Conservation (phyloP, 2,888 invertebrate genomes). For the Cistogaster globosa region DNA sequence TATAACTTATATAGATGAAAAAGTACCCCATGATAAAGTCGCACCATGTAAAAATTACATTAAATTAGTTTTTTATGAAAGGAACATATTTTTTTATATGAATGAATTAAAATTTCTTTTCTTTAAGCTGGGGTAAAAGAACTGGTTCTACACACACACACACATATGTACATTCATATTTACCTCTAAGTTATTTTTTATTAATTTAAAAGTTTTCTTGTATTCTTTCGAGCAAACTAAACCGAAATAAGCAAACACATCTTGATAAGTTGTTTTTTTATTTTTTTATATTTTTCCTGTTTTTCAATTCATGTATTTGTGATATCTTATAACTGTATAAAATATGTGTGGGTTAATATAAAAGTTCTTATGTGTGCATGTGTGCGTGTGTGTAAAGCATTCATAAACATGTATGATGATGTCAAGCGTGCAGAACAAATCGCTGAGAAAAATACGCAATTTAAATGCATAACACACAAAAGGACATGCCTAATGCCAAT, state of each 20-base stretch:
- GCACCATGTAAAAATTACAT: background rate
- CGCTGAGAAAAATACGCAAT: conserved; percentile 83
- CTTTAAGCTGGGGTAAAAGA: background rate
- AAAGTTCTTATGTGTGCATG: background rate
- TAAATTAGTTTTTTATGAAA: background rate
- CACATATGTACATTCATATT: background rate
- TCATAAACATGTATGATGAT: conserved; percentile 69
- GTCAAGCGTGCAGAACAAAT: conserved; percentile 81
- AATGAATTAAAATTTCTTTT: background rate
- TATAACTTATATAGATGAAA: background rate
- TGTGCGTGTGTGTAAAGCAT: conserved; percentile 24
- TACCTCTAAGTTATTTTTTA: background rate
- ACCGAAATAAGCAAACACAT: conserved; percentile 35
- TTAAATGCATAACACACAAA: conserved; percentile 84
- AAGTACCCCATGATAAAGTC: no score
- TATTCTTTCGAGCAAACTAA: conserved; percentile 19
- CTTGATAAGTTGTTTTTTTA: conserved; percentile 59
- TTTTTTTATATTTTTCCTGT: conserved; percentile 5
- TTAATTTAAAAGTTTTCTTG: background rate
- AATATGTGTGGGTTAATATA: conserved; percentile 23
- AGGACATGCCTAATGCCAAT: conserved; percentile 83
- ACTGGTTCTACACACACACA: no score
- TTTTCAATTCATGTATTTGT: conserved; percentile 13
- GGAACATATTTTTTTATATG: background rate
- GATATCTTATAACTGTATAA: conserved; percentile 40